Conservation (phyloP, 2,113 vertebrate genomes). For the Rattus norvegicus region DNA sequence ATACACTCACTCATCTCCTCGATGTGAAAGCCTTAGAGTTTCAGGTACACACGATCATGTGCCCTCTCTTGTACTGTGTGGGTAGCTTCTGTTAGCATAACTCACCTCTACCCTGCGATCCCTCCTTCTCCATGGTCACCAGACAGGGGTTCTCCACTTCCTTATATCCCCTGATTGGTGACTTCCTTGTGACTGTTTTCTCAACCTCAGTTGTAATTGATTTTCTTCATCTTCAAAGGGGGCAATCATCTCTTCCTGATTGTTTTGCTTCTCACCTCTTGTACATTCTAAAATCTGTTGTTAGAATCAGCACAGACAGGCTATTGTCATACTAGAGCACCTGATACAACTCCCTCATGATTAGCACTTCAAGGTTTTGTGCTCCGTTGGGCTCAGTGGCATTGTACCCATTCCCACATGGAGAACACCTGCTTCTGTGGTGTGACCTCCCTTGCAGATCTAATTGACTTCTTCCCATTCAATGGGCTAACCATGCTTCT, state of each 20-base stretch:
- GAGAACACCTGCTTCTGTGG: too few relatives aligned
- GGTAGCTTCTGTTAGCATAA: accelerated
- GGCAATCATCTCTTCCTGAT: neutral
- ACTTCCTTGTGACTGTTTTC: too few relatives aligned
- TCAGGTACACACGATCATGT: accelerated
- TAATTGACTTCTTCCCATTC: too few relatives aligned
- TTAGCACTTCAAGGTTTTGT: neutral
- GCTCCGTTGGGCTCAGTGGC: neutral
- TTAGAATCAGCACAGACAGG: neutral
- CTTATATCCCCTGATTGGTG: accelerated
- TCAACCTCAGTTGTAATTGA: accelerated
- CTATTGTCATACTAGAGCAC: neutral
- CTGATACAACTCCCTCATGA: neutral
- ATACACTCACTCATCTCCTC: neutral
- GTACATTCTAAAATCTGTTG: neutral
- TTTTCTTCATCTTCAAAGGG: neutral
- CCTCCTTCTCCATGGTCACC: neutral
- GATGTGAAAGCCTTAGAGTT: neutral
- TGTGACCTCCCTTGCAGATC: neutral
- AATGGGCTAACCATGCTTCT: neutral
- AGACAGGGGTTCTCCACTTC: neutral
- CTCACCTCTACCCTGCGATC: neutral
- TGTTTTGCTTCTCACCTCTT: neutral
- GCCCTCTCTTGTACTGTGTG: accelerated
- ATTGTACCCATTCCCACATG: neutral